These are phyloP conservation scores for Argya squamiceps DNA, from an alignment of 2,797 vertebrate genomes.

Conservation along the genomic window DNA sequence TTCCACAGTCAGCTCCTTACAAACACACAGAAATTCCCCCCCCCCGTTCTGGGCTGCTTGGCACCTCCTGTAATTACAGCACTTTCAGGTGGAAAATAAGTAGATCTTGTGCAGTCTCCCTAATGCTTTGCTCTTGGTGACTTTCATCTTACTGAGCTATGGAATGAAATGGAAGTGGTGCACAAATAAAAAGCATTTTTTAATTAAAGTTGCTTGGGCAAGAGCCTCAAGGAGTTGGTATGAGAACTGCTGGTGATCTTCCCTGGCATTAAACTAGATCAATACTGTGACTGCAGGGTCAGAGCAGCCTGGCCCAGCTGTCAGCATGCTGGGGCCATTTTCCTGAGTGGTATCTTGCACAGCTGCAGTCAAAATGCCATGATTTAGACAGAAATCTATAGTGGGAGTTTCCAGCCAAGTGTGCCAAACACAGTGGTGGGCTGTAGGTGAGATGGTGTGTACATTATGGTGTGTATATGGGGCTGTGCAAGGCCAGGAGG, in stretches of 20 bases:
- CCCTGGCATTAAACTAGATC: not conserved
- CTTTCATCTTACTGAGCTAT: not conserved
- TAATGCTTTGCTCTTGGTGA: not conserved
- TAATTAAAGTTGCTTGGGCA: not conserved
- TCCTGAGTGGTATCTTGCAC: not conserved
- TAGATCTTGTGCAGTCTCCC: not conserved
- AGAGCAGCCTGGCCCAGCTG: not conserved
- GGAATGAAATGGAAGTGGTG: not conserved
- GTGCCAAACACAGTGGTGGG: not conserved
- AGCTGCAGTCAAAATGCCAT: not conserved
- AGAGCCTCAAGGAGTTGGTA: not conserved
- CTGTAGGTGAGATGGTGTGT: not conserved
- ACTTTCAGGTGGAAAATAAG: not conserved
- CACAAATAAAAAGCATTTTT: not conserved
- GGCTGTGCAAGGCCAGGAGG: not conserved
- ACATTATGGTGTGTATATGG: not conserved
- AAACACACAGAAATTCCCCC: not conserved
- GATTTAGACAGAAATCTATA: not conserved
- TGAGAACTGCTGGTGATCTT: not conserved
- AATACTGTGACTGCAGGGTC: not conserved
- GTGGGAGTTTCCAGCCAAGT: not conserved
- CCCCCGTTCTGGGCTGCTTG: not conserved
- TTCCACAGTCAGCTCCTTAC: not conserved
- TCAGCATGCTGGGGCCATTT: not conserved
- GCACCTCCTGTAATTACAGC: not conserved